phyloP scores from a whole-genome alignment of 2,797 vertebrate species.

The Pterois miles region DNA sequence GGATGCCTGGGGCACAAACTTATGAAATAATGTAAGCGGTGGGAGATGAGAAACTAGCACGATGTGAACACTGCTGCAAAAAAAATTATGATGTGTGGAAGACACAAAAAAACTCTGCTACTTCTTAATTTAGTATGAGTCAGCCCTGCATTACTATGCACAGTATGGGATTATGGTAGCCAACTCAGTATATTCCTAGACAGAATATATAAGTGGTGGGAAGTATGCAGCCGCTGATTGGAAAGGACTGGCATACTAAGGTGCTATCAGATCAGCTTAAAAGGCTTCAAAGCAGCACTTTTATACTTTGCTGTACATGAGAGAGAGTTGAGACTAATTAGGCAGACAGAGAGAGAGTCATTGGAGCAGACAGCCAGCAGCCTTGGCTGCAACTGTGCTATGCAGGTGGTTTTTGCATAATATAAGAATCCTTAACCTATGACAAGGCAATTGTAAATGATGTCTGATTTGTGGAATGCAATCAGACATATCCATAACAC shows the following conservation, averaged over 20 bases:
- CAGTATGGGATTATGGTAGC: slow-evolving; percentile 13
- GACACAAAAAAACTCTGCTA: not conserved
- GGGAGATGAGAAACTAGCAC: slow-evolving; percentile 2
- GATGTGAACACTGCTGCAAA: slow-evolving; percentile 9
- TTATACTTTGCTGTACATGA: slow-evolving; percentile 8
- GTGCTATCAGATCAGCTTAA: slow-evolving; percentile 34
- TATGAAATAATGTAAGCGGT: slow-evolving; percentile 1
- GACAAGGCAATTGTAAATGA: not conserved
- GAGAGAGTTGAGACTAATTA: slow-evolving; percentile 45
- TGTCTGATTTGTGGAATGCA: not conserved
- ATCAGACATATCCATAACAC: not conserved
- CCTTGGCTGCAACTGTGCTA: slow-evolving; percentile 10
- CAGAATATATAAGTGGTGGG: slow-evolving; percentile 21
- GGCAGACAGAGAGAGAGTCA: slow-evolving; percentile 17
- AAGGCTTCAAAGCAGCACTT: slow-evolving; percentile 45
- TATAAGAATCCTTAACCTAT: not conserved
- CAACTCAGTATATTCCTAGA: slow-evolving; percentile 19
- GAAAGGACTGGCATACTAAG: slow-evolving; percentile 32
- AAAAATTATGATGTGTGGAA: not conserved
- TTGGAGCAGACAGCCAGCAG: slow-evolving; percentile 10
- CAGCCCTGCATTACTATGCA: slow-evolving; percentile 33
- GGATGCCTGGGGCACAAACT: slow-evolving; percentile 2
- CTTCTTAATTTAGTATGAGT: slow-evolving; percentile 21
- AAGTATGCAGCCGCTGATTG: slow-evolving; percentile 24
- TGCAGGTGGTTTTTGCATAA: slow-evolving; percentile 20